Evolutionary conservation across 1,140 invertebrate genomes (phyloP).

Genomic region (Diorhabda sublineata): DNA sequence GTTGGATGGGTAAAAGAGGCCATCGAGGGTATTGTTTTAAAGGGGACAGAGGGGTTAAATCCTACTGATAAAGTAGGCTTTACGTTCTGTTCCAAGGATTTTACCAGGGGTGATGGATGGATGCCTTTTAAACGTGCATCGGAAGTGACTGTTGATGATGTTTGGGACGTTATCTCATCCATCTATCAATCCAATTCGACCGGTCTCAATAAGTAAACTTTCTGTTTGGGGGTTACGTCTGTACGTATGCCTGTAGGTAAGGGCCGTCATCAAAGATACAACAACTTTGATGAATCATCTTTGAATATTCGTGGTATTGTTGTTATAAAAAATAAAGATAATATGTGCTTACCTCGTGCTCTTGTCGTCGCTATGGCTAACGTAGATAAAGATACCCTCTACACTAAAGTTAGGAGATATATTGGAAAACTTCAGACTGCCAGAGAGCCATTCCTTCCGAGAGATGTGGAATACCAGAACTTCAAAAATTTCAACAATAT

Average conservation of each 20-base stretch:
- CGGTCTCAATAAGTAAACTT: neutral
- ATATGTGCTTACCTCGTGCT: neutral
- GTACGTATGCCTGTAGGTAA: too few species aligned
- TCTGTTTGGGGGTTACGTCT: too few species aligned
- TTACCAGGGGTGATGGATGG: neutral
- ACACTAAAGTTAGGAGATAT: slow-evolving; percentile 7
- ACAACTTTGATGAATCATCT: neutral
- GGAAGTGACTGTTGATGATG: slow-evolving; percentile 1
- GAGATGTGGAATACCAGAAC: too few species aligned
- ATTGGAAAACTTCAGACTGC: slow-evolving; percentile 5
- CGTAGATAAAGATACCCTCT: slow-evolving; percentile 6
- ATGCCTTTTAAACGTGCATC: neutral
- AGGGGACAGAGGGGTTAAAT: neutral
- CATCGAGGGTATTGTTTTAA: neutral
- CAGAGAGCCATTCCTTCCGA: too few species aligned
- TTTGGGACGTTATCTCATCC: too few species aligned
- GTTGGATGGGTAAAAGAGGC: neutral
- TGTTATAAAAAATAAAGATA: slow-evolving; percentile 6
- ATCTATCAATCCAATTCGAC: slow-evolving; percentile 10
- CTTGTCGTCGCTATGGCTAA: slow-evolving; percentile 11
- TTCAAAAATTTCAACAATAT: neutral
- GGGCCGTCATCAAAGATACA: too few species aligned
- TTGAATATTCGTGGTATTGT: neutral
- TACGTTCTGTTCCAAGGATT: too few species aligned
- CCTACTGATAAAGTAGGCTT: neutral